phyloP scores from a whole-genome alignment of 2,888 invertebrate species.

The Nipponacmea schrenckii region DNA sequence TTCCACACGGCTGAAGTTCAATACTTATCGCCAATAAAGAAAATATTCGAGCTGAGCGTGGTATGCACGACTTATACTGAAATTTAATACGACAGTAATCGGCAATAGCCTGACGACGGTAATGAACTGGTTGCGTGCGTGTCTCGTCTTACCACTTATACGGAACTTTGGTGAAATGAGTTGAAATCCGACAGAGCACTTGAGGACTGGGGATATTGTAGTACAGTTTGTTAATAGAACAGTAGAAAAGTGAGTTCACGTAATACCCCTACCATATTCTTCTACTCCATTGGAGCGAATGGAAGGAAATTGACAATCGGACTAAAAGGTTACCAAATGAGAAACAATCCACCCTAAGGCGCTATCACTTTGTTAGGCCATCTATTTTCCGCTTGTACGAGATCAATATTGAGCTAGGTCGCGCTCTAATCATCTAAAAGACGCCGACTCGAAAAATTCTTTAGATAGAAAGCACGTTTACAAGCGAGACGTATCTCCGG shows the following conservation, averaged over 20 bases:
- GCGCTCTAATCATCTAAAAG: conserved; percentile 8
- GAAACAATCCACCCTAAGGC: neutral
- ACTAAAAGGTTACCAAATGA: neutral
- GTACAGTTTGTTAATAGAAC: neutral
- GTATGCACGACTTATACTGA: conserved; percentile 7
- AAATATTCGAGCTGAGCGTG: conserved; percentile 9
- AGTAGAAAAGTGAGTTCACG: too few relatives aligned
- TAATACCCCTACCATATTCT: too few relatives aligned
- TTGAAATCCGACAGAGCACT: neutral
- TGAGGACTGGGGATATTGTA: neutral
- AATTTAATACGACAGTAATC: conserved; percentile 3
- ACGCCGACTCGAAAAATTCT: conserved; percentile 9
- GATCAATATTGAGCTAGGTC: conserved; percentile 6
- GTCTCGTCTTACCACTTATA: conserved; percentile 7
- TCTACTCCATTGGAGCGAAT: too few relatives aligned
- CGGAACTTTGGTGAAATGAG: conserved; percentile 8
- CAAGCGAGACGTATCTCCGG: conserved; percentile 8
- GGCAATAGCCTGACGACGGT: neutral
- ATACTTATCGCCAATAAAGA: conserved; percentile 8
- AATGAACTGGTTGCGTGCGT: conserved; percentile 8
- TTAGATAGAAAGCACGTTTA: conserved; percentile 6
- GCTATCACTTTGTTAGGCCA: conserved; percentile 2
- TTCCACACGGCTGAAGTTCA: conserved; percentile 9
- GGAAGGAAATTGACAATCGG: neutral
- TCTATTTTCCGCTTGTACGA: conserved; percentile 4